These are phyloP conservation scores for Sminthurinus aureus DNA, from an alignment of 2,888 invertebrate species.

Conservation along the genomic window DNA sequence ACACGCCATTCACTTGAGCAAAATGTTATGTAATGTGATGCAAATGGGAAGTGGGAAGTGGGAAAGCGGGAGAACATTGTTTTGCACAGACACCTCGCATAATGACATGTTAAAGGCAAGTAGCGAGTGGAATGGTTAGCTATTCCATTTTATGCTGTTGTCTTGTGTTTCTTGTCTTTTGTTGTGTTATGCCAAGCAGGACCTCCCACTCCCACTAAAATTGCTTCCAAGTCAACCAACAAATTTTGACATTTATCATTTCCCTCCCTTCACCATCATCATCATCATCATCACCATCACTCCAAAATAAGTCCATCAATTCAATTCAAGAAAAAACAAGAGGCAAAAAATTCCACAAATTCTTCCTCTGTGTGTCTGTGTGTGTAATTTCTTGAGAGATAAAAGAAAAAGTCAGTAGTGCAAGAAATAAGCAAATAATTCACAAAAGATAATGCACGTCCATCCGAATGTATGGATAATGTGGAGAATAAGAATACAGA, in stretches of 20 bases:
- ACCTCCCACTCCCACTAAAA: too few species aligned
- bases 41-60: slow-evolving; percentile 15
- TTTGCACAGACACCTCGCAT: slow-evolving; percentile 45
- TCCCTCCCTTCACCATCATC: slow-evolving; percentile 12
- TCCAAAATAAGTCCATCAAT: too few species aligned
- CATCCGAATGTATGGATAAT: background rate
- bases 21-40: background rate
- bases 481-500: background rate
- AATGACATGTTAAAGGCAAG: slow-evolving; percentile 4
- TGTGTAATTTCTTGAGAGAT: background rate
- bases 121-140: too few species aligned
- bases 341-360: too few species aligned
- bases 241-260: too few species aligned
- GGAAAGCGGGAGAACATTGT: slow-evolving; percentile 16
- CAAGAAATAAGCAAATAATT: background rate
- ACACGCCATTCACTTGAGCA: too few species aligned
- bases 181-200: too few species aligned
- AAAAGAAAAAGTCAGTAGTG: too few species aligned
- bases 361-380: background rate
- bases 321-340: too few species aligned
- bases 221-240: too few species aligned
- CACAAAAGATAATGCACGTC: background rate
- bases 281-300: background rate
- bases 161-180: too few species aligned
- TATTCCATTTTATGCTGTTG: too few species aligned